These are phyloP conservation scores for Drosophila merina DNA, from an alignment of 2,888 invertebrate genomes.

Conservation along the genomic window DNA sequence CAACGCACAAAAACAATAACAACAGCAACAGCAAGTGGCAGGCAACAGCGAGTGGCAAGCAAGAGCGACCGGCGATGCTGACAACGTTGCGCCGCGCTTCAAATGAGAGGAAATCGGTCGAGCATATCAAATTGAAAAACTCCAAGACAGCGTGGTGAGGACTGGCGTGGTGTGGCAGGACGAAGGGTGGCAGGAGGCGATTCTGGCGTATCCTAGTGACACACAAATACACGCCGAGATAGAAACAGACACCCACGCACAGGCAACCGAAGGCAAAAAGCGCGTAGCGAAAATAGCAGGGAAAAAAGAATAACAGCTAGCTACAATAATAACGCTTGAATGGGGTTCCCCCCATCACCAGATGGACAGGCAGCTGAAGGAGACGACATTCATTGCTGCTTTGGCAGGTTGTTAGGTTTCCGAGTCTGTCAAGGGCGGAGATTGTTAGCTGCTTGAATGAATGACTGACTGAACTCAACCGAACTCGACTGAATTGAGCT, in stretches of 20 bases:
- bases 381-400: conserved; percentile 73
- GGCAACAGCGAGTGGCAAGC: conserved; percentile 19
- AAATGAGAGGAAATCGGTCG: conserved; percentile 79
- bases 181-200: conserved; percentile 4
- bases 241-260: conserved; percentile 49
- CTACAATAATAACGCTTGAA: conserved; percentile 50
- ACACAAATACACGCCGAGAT: conserved; percentile 63
- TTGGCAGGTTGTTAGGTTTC: conserved; percentile 75
- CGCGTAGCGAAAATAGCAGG: conserved; percentile 59
- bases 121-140: conserved; percentile 80
- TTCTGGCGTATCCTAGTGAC: conserved; percentile 76
- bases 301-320: conserved; percentile 56
- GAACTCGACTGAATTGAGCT: conserved; percentile 38
- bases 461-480: conserved; percentile 48
- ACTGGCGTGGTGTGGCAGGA: not conserved
- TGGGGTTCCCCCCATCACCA: conserved; percentile 10
- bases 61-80: conserved; percentile 31
- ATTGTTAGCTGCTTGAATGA: conserved; percentile 53
- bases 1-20: conserved; percentile 56
- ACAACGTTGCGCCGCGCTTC: conserved; percentile 59
- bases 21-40: conserved; percentile 38
- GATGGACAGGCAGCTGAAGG: conserved; percentile 56
- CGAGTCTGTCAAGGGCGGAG: conserved; percentile 43
- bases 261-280: conserved; percentile 52
- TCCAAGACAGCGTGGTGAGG: conserved; percentile 60